These are phyloP conservation scores for Fukomys damarensis DNA, from an alignment of 2,113 vertebrate genomes.

Conservation along the genomic window DNA sequence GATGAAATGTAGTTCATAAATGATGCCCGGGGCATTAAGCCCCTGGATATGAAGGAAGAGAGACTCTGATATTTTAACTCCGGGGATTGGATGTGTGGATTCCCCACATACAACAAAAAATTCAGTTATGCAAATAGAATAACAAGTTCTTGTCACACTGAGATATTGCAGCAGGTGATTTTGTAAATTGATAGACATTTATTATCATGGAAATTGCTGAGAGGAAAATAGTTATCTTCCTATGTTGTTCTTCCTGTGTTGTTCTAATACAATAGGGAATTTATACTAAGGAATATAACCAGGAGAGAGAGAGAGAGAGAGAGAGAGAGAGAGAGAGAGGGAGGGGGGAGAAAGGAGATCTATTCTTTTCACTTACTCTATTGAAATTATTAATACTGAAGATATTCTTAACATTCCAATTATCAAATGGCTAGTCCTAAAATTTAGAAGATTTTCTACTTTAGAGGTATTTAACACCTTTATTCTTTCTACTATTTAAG, in stretches of 20 bases:
- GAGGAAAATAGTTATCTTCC: not conserved
- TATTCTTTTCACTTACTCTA: not conserved
- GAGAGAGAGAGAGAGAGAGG: too few relatives aligned
- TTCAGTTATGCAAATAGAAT: not conserved
- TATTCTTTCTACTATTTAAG: not conserved
- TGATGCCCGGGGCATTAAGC: not conserved
- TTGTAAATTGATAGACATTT: not conserved
- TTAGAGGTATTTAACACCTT: not conserved
- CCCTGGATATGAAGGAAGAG: not conserved
- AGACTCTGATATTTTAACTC: not conserved
- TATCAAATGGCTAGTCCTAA: not conserved
- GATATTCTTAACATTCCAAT: not conserved
- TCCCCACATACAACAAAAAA: not conserved
- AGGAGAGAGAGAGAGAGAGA: not conserved
- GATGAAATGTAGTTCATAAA: not conserved
- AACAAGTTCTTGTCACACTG: not conserved
- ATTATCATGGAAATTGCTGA: not conserved
- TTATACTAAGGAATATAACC: not conserved
- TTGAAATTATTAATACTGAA: not conserved
- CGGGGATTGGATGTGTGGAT: not conserved
- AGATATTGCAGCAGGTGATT: not conserved
- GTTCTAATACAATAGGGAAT: not conserved
- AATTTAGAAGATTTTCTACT: not conserved
- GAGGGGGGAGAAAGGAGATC: too few relatives aligned
- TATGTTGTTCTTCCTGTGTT: not conserved